phyloP scores from a whole-genome alignment of 2,888 invertebrate genomes.

The Cylindroiulus punctatus region DNA sequence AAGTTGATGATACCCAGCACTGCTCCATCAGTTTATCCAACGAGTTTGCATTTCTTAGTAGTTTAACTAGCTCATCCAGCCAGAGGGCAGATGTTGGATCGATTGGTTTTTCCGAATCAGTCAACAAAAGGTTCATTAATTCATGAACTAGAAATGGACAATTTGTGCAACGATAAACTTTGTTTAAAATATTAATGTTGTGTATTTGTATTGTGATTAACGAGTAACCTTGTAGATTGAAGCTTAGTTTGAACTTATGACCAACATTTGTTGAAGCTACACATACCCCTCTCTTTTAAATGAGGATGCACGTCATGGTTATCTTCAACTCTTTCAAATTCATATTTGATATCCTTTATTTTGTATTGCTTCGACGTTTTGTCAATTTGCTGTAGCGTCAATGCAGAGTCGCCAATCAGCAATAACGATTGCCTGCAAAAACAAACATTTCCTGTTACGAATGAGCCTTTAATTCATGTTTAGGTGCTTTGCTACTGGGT shows the following conservation, averaged over 20 bases:
- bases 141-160: neutral
- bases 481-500: too few relatives aligned
- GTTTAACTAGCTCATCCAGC: neutral
- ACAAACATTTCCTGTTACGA: neutral
- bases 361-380: neutral
- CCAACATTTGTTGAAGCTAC: too few relatives aligned
- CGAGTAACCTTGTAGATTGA: too few relatives aligned
- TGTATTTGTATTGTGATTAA: too few relatives aligned
- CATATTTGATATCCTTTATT: neutral
- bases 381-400: neutral
- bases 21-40: neutral
- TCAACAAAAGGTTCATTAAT: neutral
- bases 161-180: too few relatives aligned
- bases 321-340: constrained; percentile 3
- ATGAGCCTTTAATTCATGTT: too few relatives aligned
- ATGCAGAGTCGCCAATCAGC: neutral
- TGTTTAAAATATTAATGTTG: too few relatives aligned
- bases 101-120: constrained; percentile 33
- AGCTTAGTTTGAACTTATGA: too few relatives aligned
- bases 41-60: neutral
- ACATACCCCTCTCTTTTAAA: neutral
- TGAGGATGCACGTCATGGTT: neutral
- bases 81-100: neutral
- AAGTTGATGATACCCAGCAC: neutral
- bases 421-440: constrained; percentile 15